Percentiles rank a stretch among this genome's conserved stretches.
These are phyloP conservation scores for Girardinichthys multiradiatus DNA, from an alignment of 2,113 vertebrate genomes.

Conservation along the genomic window DNA sequence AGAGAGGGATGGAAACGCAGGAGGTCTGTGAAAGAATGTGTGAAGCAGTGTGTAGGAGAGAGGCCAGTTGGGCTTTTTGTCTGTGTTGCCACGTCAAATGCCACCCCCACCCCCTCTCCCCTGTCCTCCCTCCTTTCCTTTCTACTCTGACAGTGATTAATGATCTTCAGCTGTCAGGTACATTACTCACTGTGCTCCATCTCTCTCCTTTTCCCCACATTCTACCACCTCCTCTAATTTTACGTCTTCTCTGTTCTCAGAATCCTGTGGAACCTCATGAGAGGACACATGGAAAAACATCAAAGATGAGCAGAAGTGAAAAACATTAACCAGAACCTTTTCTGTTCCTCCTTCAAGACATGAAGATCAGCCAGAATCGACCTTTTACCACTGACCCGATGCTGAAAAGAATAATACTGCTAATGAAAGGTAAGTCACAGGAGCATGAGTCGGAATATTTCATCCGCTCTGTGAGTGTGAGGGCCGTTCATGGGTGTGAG, in stretches of 20 bases:
- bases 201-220: conserved; percentile 6
- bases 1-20: conserved; percentile 28
- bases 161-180: conserved; percentile 80
- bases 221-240: conserved; percentile 4
- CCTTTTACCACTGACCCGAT: conserved; percentile 47
- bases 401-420: conserved; percentile 73
- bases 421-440: conserved; percentile 70
- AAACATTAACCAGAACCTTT: neutral
- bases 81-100: conserved; percentile 51
- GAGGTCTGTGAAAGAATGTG: conserved; percentile 54
- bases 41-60: conserved; percentile 18
- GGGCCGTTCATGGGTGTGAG: conserved; percentile 21
- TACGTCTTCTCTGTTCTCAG: neutral
- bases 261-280: conserved; percentile 1
- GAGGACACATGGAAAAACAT: neutral
- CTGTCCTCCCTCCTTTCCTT: conserved; percentile 53
- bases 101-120: conserved; percentile 35
- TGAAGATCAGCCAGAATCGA: conserved; percentile 25
- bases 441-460: conserved; percentile 66
- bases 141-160: conserved; percentile 81
- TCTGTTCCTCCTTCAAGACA: neutral
- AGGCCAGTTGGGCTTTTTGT: conserved; percentile 20
- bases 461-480: conserved; percentile 37
- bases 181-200: conserved; percentile 64
- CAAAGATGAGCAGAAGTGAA: conserved; percentile 32